Percentiles rank a stretch among this genome's conserved stretches.
These are phyloP conservation scores for Andrena hattorfiana DNA, from an alignment of 2,888 invertebrate species.

Conservation along the genomic window DNA sequence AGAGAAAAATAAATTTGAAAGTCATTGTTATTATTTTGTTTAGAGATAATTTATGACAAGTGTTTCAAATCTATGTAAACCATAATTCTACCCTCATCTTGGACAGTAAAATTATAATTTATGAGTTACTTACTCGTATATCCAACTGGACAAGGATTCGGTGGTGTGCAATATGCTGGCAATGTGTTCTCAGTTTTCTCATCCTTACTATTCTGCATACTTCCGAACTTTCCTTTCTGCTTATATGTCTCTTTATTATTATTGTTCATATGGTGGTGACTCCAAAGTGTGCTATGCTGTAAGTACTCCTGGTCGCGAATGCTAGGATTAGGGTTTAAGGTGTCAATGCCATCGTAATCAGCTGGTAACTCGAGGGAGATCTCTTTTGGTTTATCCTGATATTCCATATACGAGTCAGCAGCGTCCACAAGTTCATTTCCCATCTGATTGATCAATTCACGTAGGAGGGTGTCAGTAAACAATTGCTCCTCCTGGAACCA, in stretches of 20 bases:
- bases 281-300: slow-evolving; percentile 91
- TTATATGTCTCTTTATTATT: slow-evolving; percentile 76
- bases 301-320: slow-evolving; percentile 95
- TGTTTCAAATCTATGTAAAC: too few species aligned
- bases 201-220: slow-evolving; percentile 88
- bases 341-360: slow-evolving; percentile 91
- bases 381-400: slow-evolving; percentile 86
- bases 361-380: slow-evolving; percentile 84
- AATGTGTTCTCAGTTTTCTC: slow-evolving; percentile 96
- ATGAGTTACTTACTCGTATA: slow-evolving; percentile 89
- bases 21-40: too few species aligned
- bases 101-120: too few species aligned
- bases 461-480: slow-evolving; percentile 90
- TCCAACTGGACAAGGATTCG: slow-evolving; percentile 99
- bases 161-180: slow-evolving; percentile 99
- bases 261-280: slow-evolving; percentile 91
- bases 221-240: slow-evolving; percentile 82
- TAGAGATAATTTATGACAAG: too few species aligned
- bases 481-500: slow-evolving; percentile 87
- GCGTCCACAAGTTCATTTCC: slow-evolving; percentile 90
- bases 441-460: slow-evolving; percentile 92
- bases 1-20: too few species aligned
- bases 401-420: slow-evolving; percentile 89
- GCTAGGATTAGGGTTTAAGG: slow-evolving; percentile 91
- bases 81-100: too few species aligned